Conservation (phyloP, 2,797 vertebrate genomes). For the Xiphophorus birchmanni region DNA sequence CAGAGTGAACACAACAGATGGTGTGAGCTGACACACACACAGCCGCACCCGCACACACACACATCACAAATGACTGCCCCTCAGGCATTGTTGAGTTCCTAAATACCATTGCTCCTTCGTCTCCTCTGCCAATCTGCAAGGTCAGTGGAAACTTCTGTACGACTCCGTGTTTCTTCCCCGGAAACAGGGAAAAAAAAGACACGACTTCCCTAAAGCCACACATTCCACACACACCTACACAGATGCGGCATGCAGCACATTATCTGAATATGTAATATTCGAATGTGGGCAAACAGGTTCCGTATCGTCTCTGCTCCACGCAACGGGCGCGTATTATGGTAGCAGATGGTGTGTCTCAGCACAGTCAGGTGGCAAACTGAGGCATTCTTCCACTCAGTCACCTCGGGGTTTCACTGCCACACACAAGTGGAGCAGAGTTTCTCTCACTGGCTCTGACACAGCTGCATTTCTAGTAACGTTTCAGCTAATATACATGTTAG, state of each 20-base stretch:
- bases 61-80: constrained; percentile 49
- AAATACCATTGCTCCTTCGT: constrained; percentile 52
- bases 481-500: background rate
- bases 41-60: constrained; percentile 13
- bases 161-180: constrained; percentile 9
- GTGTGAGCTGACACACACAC: constrained; percentile 33
- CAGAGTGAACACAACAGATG: constrained; percentile 52
- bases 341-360: constrained; percentile 51
- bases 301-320: constrained; percentile 3
- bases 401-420: constrained; percentile 37
- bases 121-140: constrained; percentile 56
- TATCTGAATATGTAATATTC: constrained; percentile 3
- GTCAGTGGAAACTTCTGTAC: constrained; percentile 45
- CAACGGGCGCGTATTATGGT: constrained; percentile 12
- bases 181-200: background rate
- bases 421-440: constrained; percentile 15
- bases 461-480: constrained; percentile 1
- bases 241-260: constrained; percentile 11
- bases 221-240: background rate
- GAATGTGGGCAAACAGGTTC: constrained; percentile 16
- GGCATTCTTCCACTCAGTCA: constrained; percentile 37
- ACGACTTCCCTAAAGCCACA: constrained; percentile 5
- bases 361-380: constrained; percentile 49
- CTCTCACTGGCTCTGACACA: constrained; percentile 7
- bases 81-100: constrained; percentile 49